Evolutionary conservation across 2,113 vertebrate genomes (phyloP), one percentile per base, ranked within the genome.

Genomic region (Daphoenositta chrysoptera): DNA sequence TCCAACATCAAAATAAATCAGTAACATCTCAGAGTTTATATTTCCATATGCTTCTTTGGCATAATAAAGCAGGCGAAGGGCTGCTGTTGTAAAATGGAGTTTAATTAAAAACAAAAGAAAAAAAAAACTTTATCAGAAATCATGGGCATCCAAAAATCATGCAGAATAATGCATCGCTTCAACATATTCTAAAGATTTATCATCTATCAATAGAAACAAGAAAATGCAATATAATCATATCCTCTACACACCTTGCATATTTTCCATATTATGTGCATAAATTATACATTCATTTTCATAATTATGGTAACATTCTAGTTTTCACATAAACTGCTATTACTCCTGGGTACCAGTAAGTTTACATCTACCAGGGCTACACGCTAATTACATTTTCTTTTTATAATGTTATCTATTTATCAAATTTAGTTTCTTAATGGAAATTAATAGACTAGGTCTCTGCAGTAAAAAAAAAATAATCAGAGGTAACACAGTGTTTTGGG

Each of bases 51-150:
- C 91, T 98, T 97, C 93, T 92, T 97, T 94, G 95, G 95, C 94
- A 97, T 97, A 98, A 97, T 96, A 97, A 98, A 95, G 77, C 94
- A 94, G 87, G 70, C 42, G 87, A 95, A 97, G 65, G 70, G 87
- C 80, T 95, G 95, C 92, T 94, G 90, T 68, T 95, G 65, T 95
- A 93, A 97, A 96, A 98, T 91, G 96, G 40, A 94, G 90, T 97
- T 98, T 98, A 98, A 98, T 98, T 98, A 98, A 97, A 98, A 97
- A 92, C 95, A 97, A 98, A 97, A 95, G 70, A 91, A 97, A 96
- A 96, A 95, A 93, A 96, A 93, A 89, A 94, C 83, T 96, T 97
- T 96, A 95, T 87, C 96, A 93, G 68, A 96, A 97, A 97, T 95
- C 87, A 94, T 17, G 40, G 63, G 94, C 73, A 44, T 96, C 94